Evolutionary conservation across 2,113 vertebrate genomes (phyloP).

Genomic region (Ploceus nigricollis): DNA sequence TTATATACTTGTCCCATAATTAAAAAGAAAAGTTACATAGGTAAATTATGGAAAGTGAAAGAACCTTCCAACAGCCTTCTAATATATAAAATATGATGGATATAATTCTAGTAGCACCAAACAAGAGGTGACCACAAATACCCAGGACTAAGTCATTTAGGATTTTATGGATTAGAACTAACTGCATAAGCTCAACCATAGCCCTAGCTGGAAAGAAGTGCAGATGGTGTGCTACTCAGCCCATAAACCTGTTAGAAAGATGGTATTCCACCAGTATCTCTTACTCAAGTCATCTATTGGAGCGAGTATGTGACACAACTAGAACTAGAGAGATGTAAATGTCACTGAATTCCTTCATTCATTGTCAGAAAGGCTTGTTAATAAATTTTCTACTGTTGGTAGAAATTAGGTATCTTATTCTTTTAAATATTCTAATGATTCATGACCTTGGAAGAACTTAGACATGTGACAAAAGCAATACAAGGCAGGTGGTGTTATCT

Average conservation of each 20-base stretch:
- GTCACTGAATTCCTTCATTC: background rate
- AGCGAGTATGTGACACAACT: background rate
- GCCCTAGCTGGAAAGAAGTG: background rate
- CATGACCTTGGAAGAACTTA: background rate
- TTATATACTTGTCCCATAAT: background rate
- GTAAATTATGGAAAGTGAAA: background rate
- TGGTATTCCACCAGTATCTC: background rate
- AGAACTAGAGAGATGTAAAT: background rate
- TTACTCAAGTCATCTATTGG: background rate
- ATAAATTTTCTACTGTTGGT: background rate
- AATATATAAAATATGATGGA: background rate
- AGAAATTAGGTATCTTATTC: background rate
- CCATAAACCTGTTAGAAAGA: background rate
- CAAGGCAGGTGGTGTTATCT: background rate
- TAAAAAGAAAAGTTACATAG: background rate
- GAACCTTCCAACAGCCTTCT: background rate
- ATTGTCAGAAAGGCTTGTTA: background rate
- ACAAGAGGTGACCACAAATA: background rate
- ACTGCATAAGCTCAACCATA: background rate
- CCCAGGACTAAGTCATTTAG: background rate
- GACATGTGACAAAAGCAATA: background rate
- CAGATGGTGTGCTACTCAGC: background rate
- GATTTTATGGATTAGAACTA: conserved; percentile 11
- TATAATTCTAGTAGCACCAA: background rate
- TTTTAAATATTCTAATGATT: background rate